Evolutionary conservation across 2,113 vertebrate species (phyloP).

Genomic region (Crotalus horridus): DNA sequence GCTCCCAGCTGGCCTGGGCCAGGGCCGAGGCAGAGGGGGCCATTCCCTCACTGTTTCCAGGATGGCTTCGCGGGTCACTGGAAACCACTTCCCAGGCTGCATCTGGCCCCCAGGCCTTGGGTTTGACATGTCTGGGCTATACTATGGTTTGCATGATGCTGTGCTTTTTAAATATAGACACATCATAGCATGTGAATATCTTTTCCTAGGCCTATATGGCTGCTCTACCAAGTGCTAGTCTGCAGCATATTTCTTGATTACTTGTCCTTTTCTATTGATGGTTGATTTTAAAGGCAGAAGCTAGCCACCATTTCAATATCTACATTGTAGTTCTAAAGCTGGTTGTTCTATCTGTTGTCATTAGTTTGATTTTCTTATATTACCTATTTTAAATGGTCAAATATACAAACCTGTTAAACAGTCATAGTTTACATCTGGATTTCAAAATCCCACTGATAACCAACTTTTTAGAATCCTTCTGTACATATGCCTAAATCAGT

Average conservation of each 20-base stretch:
- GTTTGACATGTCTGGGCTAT: no score
- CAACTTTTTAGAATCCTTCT: not conserved
- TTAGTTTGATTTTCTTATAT: not conserved
- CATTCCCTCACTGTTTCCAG: no score
- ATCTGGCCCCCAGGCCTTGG: no score
- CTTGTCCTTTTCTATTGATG: not conserved
- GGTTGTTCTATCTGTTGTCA: not conserved
- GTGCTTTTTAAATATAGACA: not conserved
- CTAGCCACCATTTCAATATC: not conserved
- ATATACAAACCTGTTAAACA: not conserved
- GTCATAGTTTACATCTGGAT: not conserved
- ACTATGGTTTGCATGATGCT: not conserved
- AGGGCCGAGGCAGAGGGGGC: no score
- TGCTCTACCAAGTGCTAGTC: not conserved
- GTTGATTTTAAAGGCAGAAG: not conserved
- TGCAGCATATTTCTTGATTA: not conserved
- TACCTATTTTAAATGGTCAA: not conserved
- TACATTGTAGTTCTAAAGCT: not conserved
- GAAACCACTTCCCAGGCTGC: no score
- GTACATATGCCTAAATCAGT: not conserved
- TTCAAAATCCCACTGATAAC: not conserved
- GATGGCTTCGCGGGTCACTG: no score
- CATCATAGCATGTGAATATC: not conserved
- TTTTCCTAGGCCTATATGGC: not conserved
- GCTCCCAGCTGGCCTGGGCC: no score